Percentiles rank a stretch among this genome's conserved stretches.
Conservation (phyloP, 2,888 invertebrate species). For the Pachycephus smyrnensis region DNA sequence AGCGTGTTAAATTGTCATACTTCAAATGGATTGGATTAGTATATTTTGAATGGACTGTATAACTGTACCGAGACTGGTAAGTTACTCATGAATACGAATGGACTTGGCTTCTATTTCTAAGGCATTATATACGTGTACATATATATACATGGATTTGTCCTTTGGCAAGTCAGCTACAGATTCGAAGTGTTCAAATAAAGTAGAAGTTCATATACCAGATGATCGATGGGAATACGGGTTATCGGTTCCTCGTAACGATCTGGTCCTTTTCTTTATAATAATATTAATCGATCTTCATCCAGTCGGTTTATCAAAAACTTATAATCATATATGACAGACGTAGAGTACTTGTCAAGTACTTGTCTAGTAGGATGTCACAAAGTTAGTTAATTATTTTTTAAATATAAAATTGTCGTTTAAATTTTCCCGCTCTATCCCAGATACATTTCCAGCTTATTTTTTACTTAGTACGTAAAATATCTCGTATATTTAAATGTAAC, state of each 20-base stretch:
- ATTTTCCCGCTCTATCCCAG: not conserved
- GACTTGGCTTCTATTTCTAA: not conserved
- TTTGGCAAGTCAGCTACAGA: not conserved
- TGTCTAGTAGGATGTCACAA: not conserved
- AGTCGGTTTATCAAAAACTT: not conserved
- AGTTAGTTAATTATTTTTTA: too few relatives aligned
- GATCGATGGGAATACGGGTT: not conserved
- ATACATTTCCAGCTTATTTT: not conserved
- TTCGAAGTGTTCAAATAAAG: not conserved
- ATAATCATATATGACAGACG: not conserved
- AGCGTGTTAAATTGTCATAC: not conserved
- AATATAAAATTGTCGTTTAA: not conserved
- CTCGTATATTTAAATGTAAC: too few relatives aligned
- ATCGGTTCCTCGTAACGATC: not conserved
- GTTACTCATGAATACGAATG: not conserved
- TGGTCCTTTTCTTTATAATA: not conserved
- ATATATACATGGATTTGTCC: too few relatives aligned
- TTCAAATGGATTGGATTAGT: not conserved
- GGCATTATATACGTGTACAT: too few relatives aligned
- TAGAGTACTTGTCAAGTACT: not conserved
- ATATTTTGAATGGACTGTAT: not conserved
- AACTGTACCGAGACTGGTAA: not conserved
- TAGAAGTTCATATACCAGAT: not conserved
- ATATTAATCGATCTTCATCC: not conserved
- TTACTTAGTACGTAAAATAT: too few relatives aligned